Evolutionary conservation across 2,888 invertebrate species (phyloP), one percentile per base, ranked within the genome.

Genomic region (Helicoverpa assulta): DNA sequence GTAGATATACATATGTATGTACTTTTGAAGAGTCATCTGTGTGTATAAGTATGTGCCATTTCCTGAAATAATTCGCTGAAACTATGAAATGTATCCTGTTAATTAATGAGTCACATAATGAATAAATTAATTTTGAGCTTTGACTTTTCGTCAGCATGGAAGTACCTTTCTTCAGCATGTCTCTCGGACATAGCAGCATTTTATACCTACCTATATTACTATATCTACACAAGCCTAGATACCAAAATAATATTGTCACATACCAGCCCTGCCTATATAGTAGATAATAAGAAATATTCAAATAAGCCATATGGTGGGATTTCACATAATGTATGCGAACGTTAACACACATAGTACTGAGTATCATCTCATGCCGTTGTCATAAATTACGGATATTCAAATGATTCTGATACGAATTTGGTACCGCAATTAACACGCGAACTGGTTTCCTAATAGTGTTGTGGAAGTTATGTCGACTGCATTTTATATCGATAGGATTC

Each of bases 381-480:
- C 92, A 94, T 95, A 94, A 95, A 95, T 95, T 92, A 94, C 92
- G 87, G 90, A 92, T 94, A 95, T 95, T 94, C 94, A 94, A 95
- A 95, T 94, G 90, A 89, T 90, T 91, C 87, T 91, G 94, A 94
- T 95, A 94, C 94, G 92, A 91, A 95, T 94, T 95, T 91, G 94
- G 94, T 94, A 93, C 93, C 92, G 95, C 94, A 95, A 95, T 95
- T 95, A 95, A 95, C 93, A 88, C 93, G 91, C 89, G 85, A 91
- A 95, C 95, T 92, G 94, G 95, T 95, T 94, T 90, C 66, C 47
- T 33, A 51, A 7, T 93, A 93, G 94, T 85, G 93, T 81, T 88
- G 93, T 62, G 75, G 26, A 12, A 16, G 3, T 12, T 16, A 5
- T 40, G 21, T 66, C 69, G 73, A 85, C 79, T 80, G 70, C 81